These are phyloP conservation scores for Alectura lathami DNA, from an alignment of 2,113 vertebrate genomes.

Conservation along the genomic window DNA sequence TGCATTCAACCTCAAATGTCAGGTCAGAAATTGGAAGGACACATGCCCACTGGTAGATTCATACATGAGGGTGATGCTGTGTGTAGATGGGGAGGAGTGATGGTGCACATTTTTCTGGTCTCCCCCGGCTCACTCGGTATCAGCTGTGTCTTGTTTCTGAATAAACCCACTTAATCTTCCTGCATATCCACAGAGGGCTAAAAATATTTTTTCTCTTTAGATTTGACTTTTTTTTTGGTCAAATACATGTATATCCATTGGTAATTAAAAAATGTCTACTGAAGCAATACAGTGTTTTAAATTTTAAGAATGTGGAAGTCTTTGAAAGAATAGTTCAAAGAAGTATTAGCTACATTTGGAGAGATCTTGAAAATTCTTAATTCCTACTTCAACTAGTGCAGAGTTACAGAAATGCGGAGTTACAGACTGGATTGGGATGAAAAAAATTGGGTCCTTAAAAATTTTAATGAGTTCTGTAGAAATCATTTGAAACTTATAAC, in stretches of 20 bases:
- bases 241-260: background rate
- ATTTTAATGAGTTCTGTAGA: background rate
- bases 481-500: background rate
- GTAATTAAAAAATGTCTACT: background rate
- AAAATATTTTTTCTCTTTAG: background rate
- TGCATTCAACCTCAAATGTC: background rate
- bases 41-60: accelerated
- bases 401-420: background rate
- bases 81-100: background rate
- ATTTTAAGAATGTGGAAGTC: background rate
- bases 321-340: background rate
- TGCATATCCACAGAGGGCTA: background rate
- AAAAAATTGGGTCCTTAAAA: background rate
- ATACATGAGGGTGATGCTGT: no score
- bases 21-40: background rate
- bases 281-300: background rate
- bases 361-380: background rate
- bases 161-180: conserved; percentile 4
- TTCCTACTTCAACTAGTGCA: background rate
- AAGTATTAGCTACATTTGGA: background rate
- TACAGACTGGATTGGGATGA: background rate
- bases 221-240: background rate
- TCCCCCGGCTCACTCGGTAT: background rate
- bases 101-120: background rate
- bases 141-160: background rate